phyloP scores from a whole-genome alignment of 2,888 invertebrate genomes.

The Mamestra brassicae region DNA sequence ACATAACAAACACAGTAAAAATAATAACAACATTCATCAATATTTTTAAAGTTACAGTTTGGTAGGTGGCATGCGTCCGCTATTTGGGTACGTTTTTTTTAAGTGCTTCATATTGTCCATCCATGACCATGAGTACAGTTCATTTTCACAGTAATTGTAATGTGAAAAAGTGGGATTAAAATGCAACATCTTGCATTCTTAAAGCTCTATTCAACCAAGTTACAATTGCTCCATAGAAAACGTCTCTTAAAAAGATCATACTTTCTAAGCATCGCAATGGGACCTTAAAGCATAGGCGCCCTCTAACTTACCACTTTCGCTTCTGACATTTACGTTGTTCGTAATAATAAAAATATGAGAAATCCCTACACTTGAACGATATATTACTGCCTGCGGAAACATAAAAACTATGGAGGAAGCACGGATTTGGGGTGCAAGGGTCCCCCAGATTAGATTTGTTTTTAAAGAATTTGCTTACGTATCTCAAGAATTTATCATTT shows the following conservation, averaged over 20 bases:
- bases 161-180: background rate
- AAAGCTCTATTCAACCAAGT: constrained; percentile 6
- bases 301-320: constrained; percentile 73
- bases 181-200: too few relatives aligned
- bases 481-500: constrained; percentile 56
- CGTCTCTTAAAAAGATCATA: constrained; percentile 67
- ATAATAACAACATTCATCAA: too few relatives aligned
- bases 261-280: constrained; percentile 69
- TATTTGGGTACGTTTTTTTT: too few relatives aligned
- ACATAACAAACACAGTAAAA: too few relatives aligned
- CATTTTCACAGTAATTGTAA: too few relatives aligned
- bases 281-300: constrained; percentile 74
- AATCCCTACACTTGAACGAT: constrained; percentile 82
- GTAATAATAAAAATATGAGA: constrained; percentile 88
- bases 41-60: too few relatives aligned
- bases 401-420: constrained; percentile 75
- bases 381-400: constrained; percentile 85
- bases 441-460: constrained; percentile 56
- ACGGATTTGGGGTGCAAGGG: constrained; percentile 51
- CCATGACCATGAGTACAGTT: too few relatives aligned
- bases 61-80: too few relatives aligned
- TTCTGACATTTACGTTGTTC: constrained; percentile 82
- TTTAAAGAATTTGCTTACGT: constrained; percentile 55
- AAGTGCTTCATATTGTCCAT: too few relatives aligned
- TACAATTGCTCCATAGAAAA: constrained; percentile 31